A percentile compares a stretch with the other conserved stretches of the same genome.
Evolutionary conservation across 2,113 vertebrate genomes (phyloP).

Genomic region (Colaptes auratus): DNA sequence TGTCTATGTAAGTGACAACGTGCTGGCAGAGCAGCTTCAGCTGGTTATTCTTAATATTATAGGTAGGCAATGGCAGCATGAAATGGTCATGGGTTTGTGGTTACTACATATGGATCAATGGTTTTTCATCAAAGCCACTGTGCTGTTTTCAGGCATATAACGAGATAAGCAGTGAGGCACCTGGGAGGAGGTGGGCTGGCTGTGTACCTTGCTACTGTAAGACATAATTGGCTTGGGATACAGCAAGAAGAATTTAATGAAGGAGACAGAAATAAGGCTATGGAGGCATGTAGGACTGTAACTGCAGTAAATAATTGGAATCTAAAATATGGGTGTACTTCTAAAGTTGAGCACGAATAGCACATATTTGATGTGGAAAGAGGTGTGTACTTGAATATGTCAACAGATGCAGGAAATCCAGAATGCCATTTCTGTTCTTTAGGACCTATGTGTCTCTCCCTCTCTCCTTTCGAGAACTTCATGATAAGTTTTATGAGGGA

Average conservation of each 20-base stretch:
- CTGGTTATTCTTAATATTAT: accelerated
- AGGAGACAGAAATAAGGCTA: background rate
- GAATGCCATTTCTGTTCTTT: background rate
- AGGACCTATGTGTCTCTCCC: background rate
- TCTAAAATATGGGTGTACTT: accelerated
- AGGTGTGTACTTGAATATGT: accelerated
- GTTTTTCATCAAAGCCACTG: accelerated
- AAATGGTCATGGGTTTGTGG: accelerated
- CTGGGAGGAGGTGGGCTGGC: background rate
- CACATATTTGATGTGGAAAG: background rate
- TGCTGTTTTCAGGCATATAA: background rate
- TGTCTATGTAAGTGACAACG: accelerated
- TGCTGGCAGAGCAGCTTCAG: background rate
- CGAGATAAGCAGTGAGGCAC: no score
- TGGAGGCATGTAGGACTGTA: background rate
- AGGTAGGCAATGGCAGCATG: no score
- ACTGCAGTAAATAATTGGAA: background rate
- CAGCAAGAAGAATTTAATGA: background rate
- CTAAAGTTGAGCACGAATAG: background rate
- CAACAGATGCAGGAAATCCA: background rate
- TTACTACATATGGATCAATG: accelerated
- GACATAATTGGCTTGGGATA: background rate
- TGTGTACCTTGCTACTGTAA: accelerated
- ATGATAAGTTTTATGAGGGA: background rate
- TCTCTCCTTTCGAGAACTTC: background rate